phyloP scores from a whole-genome alignment of 2,888 invertebrate species.

The Synanthedon formicaeformis region DNA sequence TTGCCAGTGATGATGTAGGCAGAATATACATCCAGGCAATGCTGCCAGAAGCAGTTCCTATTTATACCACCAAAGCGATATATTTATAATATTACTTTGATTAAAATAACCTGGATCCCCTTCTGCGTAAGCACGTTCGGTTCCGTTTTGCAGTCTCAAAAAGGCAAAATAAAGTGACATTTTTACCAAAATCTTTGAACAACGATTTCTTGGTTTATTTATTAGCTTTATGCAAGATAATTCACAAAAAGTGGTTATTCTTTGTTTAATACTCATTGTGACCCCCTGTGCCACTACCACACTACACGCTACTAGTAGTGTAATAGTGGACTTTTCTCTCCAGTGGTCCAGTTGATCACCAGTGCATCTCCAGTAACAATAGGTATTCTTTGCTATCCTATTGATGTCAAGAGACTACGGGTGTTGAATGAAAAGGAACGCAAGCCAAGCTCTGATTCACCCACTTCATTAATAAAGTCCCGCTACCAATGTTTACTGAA shows the following conservation, averaged over 20 bases:
- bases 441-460: conserved; percentile 51
- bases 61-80: conserved; percentile 8
- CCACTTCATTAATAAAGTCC: conserved; percentile 44
- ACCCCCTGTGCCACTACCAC: no score
- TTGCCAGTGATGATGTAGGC: conserved; percentile 12
- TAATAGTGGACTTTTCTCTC: no score
- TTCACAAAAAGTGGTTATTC: no score
- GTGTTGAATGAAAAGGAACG: conserved; percentile 32
- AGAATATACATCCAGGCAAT: conserved; percentile 11
- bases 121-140: conserved; percentile 2
- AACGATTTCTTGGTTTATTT: no score
- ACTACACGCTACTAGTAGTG: no score
- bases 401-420: not conserved
- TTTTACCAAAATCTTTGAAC: no score
- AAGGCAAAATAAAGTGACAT: not conserved
- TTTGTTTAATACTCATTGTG: no score
- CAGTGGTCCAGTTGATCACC: no score
- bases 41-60: conserved; percentile 7
- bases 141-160: not conserved
- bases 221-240: no score
- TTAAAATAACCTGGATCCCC: conserved; percentile 16
- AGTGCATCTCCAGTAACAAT: no score
- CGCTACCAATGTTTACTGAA: not conserved
- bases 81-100: conserved; percentile 15
- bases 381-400: not conserved